Evolutionary conservation across 2,888 invertebrate species (phyloP), one percentile per base, ranked within the genome.

Genomic region (Penaeus monodon): DNA sequence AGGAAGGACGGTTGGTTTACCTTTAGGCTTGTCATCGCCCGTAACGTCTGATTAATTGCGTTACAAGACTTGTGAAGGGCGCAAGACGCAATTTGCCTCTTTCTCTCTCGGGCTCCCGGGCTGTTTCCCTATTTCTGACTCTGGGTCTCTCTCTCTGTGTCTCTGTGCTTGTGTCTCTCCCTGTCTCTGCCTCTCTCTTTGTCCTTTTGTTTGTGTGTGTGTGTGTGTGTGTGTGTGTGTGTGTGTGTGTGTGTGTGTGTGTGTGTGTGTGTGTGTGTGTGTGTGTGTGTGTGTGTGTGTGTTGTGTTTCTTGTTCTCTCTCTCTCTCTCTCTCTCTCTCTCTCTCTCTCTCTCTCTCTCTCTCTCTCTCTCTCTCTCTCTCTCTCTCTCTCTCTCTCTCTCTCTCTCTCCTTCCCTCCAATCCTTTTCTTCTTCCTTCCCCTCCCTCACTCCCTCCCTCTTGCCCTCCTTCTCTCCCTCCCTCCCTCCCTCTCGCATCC

Each of bases 181-280:
- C 78, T 63, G 8, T 27, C 63, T 33, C 2, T 14, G 6, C 33
- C 78, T 17, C 63, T 57, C 20, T 79, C 64, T 49, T 77, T 49
- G 77, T 77, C 27, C 49, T 57, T 77, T 77, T 76, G 38, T 22
- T 20, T 38, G 74, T 57, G n/a, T n/a, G n/a, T 78, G 17, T 78
- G 57, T 78, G n/a, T 63, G 27, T 78, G n/a, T 66, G 29, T 29
- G 38, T 66, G 44, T 80, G 66, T 80, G 66, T 63, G 57, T 79
- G 79, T 79, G 79, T 79, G 63, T 79, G 79, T 79, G 64, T 79
- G 79, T 79, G 63, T 79, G 79, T 79, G 57, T 64, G 79, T 79
- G 64, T 79, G 79, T 57, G 63, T 79, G 79, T 79, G 63, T 79
- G 79, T 63, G 57, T 79, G 79, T 76, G 29, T 70, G 70, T 70